Evolutionary conservation across 2,113 vertebrate species (phyloP).

Genomic region (Gallinago undulata): DNA sequence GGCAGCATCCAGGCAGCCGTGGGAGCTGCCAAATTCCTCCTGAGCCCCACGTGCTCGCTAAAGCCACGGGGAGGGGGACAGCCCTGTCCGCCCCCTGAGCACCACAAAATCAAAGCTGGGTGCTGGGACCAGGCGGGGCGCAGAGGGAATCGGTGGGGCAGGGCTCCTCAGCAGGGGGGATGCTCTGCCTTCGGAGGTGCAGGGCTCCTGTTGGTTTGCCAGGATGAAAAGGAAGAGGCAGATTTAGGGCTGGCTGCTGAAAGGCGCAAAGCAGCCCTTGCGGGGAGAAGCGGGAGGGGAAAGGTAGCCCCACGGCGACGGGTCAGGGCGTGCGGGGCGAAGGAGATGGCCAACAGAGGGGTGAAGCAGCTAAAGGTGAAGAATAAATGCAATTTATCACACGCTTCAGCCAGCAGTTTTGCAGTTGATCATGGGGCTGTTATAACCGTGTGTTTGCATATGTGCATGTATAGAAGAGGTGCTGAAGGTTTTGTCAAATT

Average conservation of each 20-base stretch:
- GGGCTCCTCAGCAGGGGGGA: not conserved
- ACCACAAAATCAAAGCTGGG: not conserved
- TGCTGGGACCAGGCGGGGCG: not conserved
- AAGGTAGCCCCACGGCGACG: not conserved
- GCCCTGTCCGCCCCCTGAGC: not conserved
- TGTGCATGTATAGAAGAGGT: not conserved
- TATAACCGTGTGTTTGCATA: not conserved
- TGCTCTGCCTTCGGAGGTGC: not conserved
- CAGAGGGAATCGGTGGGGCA: not conserved
- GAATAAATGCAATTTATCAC: not conserved
- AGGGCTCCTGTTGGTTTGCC: not conserved
- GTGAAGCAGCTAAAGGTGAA: not conserved
- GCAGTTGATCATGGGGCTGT: not conserved
- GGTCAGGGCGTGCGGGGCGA: not conserved
- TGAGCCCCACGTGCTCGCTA: not conserved
- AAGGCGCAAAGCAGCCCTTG: not conserved
- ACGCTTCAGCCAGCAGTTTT: not conserved
- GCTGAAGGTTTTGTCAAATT: not conserved
- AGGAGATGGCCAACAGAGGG: not conserved
- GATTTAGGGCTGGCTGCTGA: constrained; percentile 7
- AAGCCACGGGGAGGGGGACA: not conserved
- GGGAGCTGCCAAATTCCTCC: not conserved
- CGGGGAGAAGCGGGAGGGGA: not conserved
- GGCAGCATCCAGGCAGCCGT: not conserved
- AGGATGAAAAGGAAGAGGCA: not conserved